These are phyloP conservation scores for Callospermophilus lateralis DNA, from an alignment of 2,113 vertebrate genomes.

Conservation along the genomic window DNA sequence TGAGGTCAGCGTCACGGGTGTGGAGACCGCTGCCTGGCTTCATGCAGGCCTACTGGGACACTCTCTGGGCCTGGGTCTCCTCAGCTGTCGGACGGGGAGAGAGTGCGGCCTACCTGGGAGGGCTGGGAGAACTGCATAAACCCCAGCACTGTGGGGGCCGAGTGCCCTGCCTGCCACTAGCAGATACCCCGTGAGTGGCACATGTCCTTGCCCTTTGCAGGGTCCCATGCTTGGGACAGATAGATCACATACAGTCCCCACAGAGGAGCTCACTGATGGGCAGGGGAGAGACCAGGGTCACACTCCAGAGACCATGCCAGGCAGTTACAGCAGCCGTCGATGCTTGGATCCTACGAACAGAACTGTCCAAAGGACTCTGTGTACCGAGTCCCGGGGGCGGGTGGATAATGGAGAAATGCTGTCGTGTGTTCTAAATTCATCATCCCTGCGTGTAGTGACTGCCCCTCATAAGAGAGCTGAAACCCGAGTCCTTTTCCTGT, in stretches of 20 bases:
- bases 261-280: background rate
- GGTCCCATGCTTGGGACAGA: background rate
- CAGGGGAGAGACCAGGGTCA: background rate
- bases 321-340: rapidly evolving
- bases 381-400: background rate
- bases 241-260: background rate
- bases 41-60: background rate
- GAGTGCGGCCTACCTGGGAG: background rate
- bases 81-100: background rate
- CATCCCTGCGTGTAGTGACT: background rate
- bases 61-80: background rate
- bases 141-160: background rate
- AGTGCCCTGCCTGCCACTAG: background rate
- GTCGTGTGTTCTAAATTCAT: background rate
- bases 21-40: background rate
- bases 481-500: background rate
- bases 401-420: background rate
- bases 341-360: background rate
- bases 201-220: background rate
- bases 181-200: rapidly evolving
- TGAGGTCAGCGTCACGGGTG: background rate
- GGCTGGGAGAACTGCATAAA: background rate
- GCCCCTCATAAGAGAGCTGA: background rate
- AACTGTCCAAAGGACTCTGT: background rate
- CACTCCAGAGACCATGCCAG: background rate